These are phyloP conservation scores for Dendrolimus pini DNA, from an alignment of 2,888 invertebrate genomes.

Conservation along the genomic window DNA sequence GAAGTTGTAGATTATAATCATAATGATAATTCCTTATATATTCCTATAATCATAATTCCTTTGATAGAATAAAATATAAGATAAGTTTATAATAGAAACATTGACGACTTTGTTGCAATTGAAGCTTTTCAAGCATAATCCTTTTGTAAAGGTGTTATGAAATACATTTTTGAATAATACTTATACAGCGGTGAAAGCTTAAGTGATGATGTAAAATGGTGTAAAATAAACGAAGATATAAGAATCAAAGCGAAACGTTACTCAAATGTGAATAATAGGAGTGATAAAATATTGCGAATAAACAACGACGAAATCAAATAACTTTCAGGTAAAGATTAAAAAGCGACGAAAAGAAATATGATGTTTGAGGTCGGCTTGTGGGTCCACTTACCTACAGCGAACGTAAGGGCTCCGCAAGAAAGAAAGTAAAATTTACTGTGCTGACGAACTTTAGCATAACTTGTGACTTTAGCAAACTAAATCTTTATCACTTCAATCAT, in stretches of 20 bases:
- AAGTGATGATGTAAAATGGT: conserved; percentile 31
- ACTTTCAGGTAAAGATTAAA: conserved; percentile 32
- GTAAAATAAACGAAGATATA: conserved; percentile 45
- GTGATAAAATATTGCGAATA: conserved; percentile 48
- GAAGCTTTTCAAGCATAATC: conserved; percentile 20
- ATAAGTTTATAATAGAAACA: too few relatives aligned
- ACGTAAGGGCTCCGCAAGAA: conserved; percentile 77
- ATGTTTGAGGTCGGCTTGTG: conserved; percentile 49
- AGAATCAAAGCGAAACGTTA: conserved; percentile 76
- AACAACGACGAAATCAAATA: conserved; percentile 35
- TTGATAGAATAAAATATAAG: too few relatives aligned
- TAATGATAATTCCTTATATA: too few relatives aligned
- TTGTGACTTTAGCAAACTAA: conserved; percentile 48
- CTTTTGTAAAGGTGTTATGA: conserved; percentile 4
- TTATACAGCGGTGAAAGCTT: conserved; percentile 41
- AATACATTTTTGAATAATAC: neutral
- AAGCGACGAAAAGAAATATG: conserved; percentile 56
- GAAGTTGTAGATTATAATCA: too few relatives aligned
- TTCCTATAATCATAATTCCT: too few relatives aligned
- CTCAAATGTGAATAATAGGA: conserved; percentile 56
- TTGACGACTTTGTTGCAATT: too few relatives aligned
- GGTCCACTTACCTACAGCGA: conserved; percentile 72
- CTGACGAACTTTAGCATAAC: conserved; percentile 55
- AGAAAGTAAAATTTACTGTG: conserved; percentile 75
- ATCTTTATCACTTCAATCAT: neutral